phyloP scores from a whole-genome alignment of 2,113 vertebrate species.

The Tupaia tana region DNA sequence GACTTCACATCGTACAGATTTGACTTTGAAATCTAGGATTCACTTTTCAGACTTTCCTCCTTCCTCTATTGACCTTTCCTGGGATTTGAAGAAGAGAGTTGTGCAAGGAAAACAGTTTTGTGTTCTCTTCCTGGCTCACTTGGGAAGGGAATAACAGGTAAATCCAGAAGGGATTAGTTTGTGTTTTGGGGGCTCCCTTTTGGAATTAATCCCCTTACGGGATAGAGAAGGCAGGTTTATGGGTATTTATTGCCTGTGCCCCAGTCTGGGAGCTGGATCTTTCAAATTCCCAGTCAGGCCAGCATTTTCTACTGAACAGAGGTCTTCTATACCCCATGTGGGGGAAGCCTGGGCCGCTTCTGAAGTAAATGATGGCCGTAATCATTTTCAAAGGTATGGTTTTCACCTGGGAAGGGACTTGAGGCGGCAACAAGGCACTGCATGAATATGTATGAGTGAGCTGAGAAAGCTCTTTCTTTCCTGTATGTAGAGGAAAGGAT shows the following conservation, averaged over 20 bases:
- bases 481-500: neutral
- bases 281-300: neutral
- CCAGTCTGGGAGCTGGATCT: accelerated
- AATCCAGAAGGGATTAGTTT: neutral
- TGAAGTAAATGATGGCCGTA: neutral
- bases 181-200: neutral
- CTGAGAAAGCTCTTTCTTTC: neutral
- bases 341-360: neutral
- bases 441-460: conserved; percentile 46
- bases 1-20: neutral
- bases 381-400: conserved; percentile 46
- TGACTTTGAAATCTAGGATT: neutral
- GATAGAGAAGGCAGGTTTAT: neutral
- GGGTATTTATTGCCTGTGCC: no score
- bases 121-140: neutral
- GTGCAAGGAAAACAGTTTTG: neutral
- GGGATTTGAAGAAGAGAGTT: neutral
- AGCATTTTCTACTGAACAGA: neutral
- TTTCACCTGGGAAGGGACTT: conserved; percentile 30
- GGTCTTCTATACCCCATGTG: neutral
- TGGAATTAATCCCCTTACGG: neutral
- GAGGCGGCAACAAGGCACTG: neutral
- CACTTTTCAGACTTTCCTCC: neutral
- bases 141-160: neutral
- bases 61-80: neutral